These are phyloP conservation scores for Protomyctophum bolini DNA, from an alignment of 2,113 vertebrate species.

Conservation along the genomic window DNA sequence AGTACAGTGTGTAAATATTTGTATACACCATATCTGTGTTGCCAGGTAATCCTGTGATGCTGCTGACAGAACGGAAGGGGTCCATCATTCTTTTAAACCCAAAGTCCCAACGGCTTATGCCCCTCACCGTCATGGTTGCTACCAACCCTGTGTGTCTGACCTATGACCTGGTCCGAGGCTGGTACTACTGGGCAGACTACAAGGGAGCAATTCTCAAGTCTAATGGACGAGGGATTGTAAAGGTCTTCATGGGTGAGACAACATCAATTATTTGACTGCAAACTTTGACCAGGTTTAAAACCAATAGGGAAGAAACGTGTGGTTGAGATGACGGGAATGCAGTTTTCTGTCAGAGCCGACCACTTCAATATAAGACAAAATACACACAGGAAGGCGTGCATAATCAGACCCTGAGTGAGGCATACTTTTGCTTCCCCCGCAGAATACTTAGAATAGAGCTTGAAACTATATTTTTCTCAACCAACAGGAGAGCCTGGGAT, in stretches of 20 bases:
- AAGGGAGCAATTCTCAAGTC: constrained; percentile 74
- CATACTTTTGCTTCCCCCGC: too few species aligned
- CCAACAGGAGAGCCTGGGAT: constrained; percentile 78
- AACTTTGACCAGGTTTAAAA: too few species aligned
- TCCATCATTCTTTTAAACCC: constrained; percentile 79
- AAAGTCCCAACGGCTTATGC: constrained; percentile 70
- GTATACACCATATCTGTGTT: neutral
- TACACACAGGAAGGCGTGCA: too few species aligned
- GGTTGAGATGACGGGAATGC: too few species aligned
- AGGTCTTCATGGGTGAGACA: constrained; percentile 79
- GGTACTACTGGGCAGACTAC: constrained; percentile 86
- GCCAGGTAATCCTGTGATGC: constrained; percentile 76
- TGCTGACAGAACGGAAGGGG: constrained; percentile 75
- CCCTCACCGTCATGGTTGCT: constrained; percentile 54
- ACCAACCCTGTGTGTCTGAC: constrained; percentile 70
- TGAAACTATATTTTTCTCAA: neutral
- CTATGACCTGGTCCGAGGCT: constrained; percentile 76
- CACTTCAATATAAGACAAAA: too few species aligned
- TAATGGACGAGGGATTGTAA: constrained; percentile 54
- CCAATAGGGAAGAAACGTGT: too few species aligned
- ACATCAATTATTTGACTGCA: neutral
- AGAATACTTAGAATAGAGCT: too few species aligned
- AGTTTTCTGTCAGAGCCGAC: too few species aligned
- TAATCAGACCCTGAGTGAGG: too few species aligned
- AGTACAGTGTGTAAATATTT: too few species aligned